Conservation (phyloP, 2,113 vertebrate species). For the Pollachius pollachius region DNA sequence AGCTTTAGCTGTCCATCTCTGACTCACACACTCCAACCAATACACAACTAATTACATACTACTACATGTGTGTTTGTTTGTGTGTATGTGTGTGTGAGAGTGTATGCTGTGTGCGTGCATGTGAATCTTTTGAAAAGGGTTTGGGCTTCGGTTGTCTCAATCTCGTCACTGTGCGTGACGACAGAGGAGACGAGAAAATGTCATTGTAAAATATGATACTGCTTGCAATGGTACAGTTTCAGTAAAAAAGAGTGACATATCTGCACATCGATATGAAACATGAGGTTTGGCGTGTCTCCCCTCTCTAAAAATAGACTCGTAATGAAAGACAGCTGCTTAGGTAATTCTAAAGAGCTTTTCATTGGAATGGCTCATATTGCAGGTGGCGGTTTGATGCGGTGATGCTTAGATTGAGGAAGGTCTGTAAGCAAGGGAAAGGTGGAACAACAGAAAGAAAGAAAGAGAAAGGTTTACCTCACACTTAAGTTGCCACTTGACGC, state of each 20-base stretch:
- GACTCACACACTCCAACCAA: too few relatives aligned
- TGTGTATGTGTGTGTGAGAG: too few relatives aligned
- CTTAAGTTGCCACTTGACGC: not conserved
- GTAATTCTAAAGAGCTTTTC: conserved; percentile 57
- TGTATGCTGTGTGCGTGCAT: too few relatives aligned
- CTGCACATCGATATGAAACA: conserved; percentile 48
- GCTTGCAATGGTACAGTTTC: conserved; percentile 39
- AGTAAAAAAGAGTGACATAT: conserved; percentile 37
- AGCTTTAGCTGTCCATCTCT: too few relatives aligned
- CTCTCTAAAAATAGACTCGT: conserved; percentile 61
- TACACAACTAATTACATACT: too few relatives aligned
- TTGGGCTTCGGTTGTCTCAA: too few relatives aligned
- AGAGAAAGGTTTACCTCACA: not conserved
- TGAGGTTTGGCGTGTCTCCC: conserved; percentile 59
- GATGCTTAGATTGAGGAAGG: conserved; percentile 19
- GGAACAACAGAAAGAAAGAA: not conserved
- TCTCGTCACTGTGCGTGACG: too few relatives aligned
- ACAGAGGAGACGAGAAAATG: conserved; percentile 39
- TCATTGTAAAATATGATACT: conserved; percentile 53
- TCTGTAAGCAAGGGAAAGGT: conserved; percentile 15
- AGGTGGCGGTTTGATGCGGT: conserved; percentile 45
- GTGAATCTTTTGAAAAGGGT: too few relatives aligned
- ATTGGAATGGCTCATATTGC: conserved; percentile 48
- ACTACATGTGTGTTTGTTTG: too few relatives aligned
- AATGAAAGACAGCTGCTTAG: conserved; percentile 50